Percentiles rank a stretch among this genome's conserved stretches.
Conservation (phyloP, 2,888 invertebrate genomes). For the Margaritifera margaritifera region DNA sequence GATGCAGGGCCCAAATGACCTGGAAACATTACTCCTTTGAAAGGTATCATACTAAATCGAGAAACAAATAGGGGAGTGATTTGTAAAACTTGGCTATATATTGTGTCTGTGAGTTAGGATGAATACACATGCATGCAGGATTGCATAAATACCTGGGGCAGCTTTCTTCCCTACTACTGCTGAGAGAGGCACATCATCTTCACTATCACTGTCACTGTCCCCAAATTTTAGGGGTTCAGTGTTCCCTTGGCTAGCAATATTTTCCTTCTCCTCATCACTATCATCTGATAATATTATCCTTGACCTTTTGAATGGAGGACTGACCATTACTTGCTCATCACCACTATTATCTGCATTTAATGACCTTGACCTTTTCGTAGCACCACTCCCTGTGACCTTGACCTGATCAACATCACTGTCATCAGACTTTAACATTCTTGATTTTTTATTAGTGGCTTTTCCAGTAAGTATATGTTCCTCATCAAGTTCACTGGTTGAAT, state of each 20-base stretch:
- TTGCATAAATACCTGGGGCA: no score
- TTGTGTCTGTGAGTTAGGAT: no score
- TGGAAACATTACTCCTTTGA: no score
- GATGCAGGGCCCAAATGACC: no score
- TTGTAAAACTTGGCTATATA: no score
- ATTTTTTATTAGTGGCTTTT: neutral
- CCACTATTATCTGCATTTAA: slow-evolving; percentile 15
- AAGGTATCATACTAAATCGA: no score
- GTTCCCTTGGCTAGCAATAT: neutral
- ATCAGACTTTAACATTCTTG: slow-evolving; percentile 17
- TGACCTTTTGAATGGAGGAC: slow-evolving; percentile 28
- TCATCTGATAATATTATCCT: slow-evolving; percentile 26
- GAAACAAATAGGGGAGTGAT: no score
- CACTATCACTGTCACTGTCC: slow-evolving; percentile 21
- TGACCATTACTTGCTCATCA: slow-evolving; percentile 19
- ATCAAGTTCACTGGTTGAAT: no score
- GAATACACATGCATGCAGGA: no score
- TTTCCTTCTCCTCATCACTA: slow-evolving; percentile 12
- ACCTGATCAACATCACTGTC: slow-evolving; percentile 26
- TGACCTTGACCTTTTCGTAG: slow-evolving; percentile 1
- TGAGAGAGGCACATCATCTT: slow-evolving; percentile 24
- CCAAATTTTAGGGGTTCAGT: slow-evolving; percentile 12
- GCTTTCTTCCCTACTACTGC: slow-evolving; percentile 1
- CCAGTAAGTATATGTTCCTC: no score
- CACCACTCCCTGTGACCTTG: slow-evolving; percentile 11